phyloP scores from a whole-genome alignment of 2,113 vertebrate genomes.

The Parotia lawesii region DNA sequence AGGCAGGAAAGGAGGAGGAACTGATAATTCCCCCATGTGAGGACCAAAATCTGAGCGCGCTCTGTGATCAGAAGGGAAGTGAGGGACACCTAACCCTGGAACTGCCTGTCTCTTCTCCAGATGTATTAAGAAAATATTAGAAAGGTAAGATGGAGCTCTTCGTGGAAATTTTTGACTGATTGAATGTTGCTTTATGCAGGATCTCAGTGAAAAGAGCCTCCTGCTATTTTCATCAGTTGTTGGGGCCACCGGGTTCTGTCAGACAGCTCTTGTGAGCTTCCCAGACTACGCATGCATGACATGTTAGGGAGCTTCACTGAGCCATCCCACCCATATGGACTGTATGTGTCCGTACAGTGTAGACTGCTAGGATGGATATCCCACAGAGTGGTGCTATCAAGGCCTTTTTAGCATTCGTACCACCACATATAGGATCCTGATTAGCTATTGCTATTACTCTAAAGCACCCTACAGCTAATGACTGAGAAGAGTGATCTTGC shows the following conservation, averaged over 20 bases:
- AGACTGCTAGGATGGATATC: not conserved
- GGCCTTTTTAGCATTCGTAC: not conserved
- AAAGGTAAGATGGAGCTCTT: not conserved
- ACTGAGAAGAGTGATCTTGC: not conserved
- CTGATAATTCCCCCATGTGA: rapidly evolving
- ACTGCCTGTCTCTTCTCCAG: not conserved
- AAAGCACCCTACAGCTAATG: not conserved
- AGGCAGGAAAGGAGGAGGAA: not conserved
- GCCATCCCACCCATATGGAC: not conserved
- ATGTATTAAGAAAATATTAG: not conserved
- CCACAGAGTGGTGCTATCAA: not conserved
- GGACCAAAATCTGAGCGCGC: not conserved
- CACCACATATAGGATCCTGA: not conserved
- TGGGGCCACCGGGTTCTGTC: rapidly evolving
- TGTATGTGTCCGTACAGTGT: not conserved
- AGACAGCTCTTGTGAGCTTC: not conserved
- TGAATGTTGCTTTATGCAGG: not conserved
- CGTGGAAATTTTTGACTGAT: not conserved
- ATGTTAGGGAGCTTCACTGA: not conserved
- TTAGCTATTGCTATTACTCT: not conserved
- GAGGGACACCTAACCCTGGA: not conserved
- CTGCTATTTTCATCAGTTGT: not conserved
- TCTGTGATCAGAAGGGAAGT: not conserved
- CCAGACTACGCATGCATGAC: not conserved
- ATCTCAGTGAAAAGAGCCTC: not conserved